These are phyloP conservation scores for Matsumurasca onukii DNA, from an alignment of 1,140 invertebrate species.

Conservation along the genomic window DNA sequence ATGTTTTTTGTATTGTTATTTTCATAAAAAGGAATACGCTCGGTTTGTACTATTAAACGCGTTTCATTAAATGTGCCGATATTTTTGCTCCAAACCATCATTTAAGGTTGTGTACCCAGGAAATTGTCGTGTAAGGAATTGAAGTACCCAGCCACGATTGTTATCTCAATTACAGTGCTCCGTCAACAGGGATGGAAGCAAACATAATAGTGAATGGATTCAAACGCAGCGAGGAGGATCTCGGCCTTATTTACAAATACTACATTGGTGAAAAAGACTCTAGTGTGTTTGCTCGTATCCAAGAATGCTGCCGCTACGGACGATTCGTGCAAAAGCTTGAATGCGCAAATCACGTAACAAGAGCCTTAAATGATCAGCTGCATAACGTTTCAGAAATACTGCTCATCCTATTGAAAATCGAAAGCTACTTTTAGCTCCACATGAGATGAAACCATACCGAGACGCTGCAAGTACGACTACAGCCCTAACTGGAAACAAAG, in stretches of 20 bases:
- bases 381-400: not conserved
- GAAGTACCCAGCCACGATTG: no score
- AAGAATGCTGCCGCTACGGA: conserved; percentile 25
- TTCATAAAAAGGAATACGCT: no score
- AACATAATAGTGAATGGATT: conserved; percentile 30
- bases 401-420: not conserved
- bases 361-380: conserved; percentile 10
- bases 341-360: conserved; percentile 33
- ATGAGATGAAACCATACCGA: no score
- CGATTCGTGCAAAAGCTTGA: conserved; percentile 27
- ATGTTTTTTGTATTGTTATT: no score
- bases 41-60: no score
- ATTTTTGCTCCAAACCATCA: no score
- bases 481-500: no score
- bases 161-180: conserved; percentile 18
- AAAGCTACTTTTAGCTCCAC: not conserved
- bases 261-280: conserved; percentile 18
- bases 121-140: no score
- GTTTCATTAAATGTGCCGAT: no score
- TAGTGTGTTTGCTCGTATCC: conserved; percentile 27
- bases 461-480: no score
- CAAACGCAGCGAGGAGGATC: conserved; percentile 20
- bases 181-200: conserved; percentile 29
- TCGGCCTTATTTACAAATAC: conserved; percentile 8
- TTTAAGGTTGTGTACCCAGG: no score